phyloP scores from a whole-genome alignment of 1,140 invertebrate species.

The Vanessa atalanta region DNA sequence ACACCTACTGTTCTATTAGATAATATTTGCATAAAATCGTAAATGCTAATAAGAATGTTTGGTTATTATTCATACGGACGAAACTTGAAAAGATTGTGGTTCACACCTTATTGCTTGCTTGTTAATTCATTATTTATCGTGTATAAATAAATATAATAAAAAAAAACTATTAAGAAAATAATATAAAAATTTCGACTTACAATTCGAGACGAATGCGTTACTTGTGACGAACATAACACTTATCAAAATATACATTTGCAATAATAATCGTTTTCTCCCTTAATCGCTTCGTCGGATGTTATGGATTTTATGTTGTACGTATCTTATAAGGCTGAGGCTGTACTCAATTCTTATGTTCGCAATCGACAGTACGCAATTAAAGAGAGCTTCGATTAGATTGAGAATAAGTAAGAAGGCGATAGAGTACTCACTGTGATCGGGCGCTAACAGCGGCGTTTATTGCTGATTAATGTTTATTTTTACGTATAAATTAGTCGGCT shows the following conservation, averaged over 20 bases:
- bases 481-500: conserved; percentile 77
- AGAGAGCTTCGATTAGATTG: conserved; percentile 60
- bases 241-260: conserved; percentile 27
- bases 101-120: conserved; percentile 29
- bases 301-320: conserved; percentile 26
- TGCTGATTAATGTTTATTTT: conserved; percentile 78
- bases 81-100: conserved; percentile 25
- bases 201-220: not conserved
- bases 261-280: conserved; percentile 46
- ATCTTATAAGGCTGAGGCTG: conserved; percentile 21
- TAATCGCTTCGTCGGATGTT: conserved; percentile 42
- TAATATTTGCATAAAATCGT: conserved; percentile 43
- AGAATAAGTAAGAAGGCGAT: conserved; percentile 54
- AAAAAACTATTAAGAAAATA: not conserved
- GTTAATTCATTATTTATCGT: conserved; percentile 25
- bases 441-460: conserved; percentile 71
- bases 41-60: conserved; percentile 40
- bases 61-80: conserved; percentile 21
- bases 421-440: conserved; percentile 74
- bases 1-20: conserved; percentile 36
- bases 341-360: conserved; percentile 25
- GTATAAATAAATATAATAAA: not conserved
- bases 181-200: not conserved
- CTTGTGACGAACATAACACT: not conserved
- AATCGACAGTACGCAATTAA: conserved; percentile 46